phyloP scores from a whole-genome alignment of 1,140 invertebrate species.

The Pseudomyrmex cubaensis region DNA sequence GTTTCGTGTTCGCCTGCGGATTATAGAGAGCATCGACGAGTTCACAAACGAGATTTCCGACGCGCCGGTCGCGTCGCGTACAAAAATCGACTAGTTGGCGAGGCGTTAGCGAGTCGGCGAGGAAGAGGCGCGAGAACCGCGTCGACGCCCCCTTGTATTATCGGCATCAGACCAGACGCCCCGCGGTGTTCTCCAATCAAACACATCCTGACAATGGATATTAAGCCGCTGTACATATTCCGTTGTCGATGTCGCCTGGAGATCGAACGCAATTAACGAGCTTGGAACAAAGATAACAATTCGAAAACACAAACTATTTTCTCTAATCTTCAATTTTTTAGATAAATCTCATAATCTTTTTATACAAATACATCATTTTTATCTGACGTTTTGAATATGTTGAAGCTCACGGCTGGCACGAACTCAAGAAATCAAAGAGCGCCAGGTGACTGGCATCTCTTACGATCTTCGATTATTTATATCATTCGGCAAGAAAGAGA shows the following conservation, averaged over 20 bases:
- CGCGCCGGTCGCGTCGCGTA: not conserved
- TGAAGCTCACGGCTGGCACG: conserved; percentile 13
- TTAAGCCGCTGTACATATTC: conserved; percentile 40
- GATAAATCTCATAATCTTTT: too few species aligned
- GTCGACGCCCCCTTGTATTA: conserved; percentile 50
- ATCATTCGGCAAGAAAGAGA: conserved; percentile 21
- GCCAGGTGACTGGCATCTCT: conserved; percentile 33
- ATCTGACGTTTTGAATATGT: not conserved
- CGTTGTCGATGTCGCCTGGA: conserved; percentile 25
- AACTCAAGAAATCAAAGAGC: conserved; percentile 48
- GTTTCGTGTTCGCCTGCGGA: not conserved
- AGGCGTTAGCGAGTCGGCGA: not conserved
- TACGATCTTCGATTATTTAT: conserved; percentile 56
- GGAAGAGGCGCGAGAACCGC: not conserved
- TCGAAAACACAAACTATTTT: not conserved
- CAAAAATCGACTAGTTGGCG: conserved; percentile 19
- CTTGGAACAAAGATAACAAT: not conserved
- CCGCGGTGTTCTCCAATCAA: not conserved
- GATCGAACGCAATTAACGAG: conserved; percentile 17
- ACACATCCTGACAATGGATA: conserved; percentile 38
- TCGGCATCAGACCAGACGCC: conserved; percentile 43
- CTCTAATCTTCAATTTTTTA: too few species aligned
- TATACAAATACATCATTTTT: not conserved
- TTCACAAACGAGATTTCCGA: conserved; percentile 11
- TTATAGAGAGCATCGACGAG: not conserved